Base-by-base conservation (phyloP, 2,888 invertebrate species). In the Cataglyphis altisquamis region DNA sequence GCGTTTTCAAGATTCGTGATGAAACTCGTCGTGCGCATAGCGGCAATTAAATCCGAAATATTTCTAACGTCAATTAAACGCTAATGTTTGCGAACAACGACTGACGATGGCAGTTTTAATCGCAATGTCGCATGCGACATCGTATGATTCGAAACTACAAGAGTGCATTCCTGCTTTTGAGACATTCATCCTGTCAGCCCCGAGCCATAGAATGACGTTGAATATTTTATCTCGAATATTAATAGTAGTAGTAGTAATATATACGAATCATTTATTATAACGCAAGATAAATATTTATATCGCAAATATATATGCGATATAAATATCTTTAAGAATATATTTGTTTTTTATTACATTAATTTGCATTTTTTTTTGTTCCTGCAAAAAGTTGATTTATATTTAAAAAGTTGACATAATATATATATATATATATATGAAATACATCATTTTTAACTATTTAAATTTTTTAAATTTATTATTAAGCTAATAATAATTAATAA, bases 91-190 rank as follows among this genome's bases (percentile, higher is more conserved):
- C 78, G 25, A 83, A 88, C 85, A 88, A 86, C 82, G 70, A 84
- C 86, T 85, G 84, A 82, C 80, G 81, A 85, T 62, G 77, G 84
- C 62, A 73, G 84, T 81, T 88, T 85, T 88, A 88, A 88, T 88
- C 84, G 83, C 81, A 29, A 67, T 64, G 68, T 15, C 63, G 68
- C 75, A 86, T 86, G 84, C 86, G 62, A 84, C 83, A 78, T 83
- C 55, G 62, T 45, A 52, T 41, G 48, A 68, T 48, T 63, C 32
- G 68, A 70, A 78, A 70, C 25, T 72, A 8, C 45, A 60, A 36
- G 36, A 72, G 5, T 45, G 60, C 70, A 64, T 78, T 78, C 57
- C 70, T 60, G 41, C 32, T 36, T 48, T 77, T 45, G 29, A 41
- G 12, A 60, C 70, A 60, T 48, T 70, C 39, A 25, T 62, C 60